Conservation (phyloP, 2,888 invertebrate species). For the Dendrolimus pini region DNA sequence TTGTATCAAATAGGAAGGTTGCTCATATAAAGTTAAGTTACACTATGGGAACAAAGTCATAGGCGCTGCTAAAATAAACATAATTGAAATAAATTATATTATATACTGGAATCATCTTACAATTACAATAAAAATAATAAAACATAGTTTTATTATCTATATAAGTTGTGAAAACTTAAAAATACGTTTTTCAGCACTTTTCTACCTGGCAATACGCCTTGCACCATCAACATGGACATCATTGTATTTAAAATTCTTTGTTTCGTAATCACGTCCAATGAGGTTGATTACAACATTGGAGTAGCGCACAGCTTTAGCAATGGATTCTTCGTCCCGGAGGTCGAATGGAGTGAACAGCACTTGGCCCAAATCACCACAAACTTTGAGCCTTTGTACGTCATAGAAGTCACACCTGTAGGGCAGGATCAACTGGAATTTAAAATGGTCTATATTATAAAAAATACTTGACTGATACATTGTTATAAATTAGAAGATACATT, state of each 20-base stretch:
- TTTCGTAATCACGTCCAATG: constrained; percentile 94
- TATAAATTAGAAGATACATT: too few relatives aligned
- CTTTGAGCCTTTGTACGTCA: constrained; percentile 85
- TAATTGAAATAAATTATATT: too few relatives aligned
- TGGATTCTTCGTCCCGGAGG: constrained; percentile 89
- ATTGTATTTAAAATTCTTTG: constrained; percentile 89
- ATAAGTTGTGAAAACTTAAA: too few relatives aligned
- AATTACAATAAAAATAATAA: too few relatives aligned
- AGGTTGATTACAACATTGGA: constrained; percentile 98
- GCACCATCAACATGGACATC: constrained; percentile 94
- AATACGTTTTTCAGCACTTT: not conserved
- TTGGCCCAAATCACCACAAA: constrained; percentile 96
- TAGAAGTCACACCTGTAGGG: constrained; percentile 95
- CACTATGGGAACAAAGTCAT: too few relatives aligned
- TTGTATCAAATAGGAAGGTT: too few relatives aligned
- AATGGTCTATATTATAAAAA: constrained; percentile 3
- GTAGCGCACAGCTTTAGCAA: constrained; percentile 90
- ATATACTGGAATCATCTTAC: too few relatives aligned
- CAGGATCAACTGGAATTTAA: constrained; percentile 84
- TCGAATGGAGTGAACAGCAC: constrained; percentile 92
- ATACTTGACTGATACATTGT: not conserved
- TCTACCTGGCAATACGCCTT: constrained; percentile 85
- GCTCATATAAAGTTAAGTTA: too few relatives aligned
- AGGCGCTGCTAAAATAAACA: too few relatives aligned
- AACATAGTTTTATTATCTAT: too few relatives aligned